Percentiles rank a stretch among this genome's conserved stretches.
Conservation (phyloP, 37 sponge, comb jelly and placozoan genomes). For the Spongilla lacustris region DNA sequence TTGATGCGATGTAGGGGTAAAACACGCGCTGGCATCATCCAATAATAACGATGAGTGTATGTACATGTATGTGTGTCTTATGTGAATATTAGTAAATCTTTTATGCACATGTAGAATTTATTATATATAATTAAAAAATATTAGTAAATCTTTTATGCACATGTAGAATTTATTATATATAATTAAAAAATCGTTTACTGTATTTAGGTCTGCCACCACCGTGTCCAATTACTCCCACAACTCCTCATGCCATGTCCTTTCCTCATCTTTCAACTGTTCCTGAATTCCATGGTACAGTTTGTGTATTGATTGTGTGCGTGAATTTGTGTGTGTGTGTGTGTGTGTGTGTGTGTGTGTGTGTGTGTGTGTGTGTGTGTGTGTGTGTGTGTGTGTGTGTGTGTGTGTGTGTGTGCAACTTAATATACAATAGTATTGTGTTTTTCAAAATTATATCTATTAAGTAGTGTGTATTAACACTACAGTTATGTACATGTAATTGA, state of each 20-base stretch:
- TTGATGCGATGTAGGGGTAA: no score
- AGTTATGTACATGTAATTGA: no score
- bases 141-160: background rate
- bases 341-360: slow-evolving; percentile 57
- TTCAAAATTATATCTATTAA: no score
- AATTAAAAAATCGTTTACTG: no score
- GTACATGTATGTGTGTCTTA: background rate
- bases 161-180: background rate
- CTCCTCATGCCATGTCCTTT: background rate
- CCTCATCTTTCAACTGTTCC: background rate
- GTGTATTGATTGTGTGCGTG: background rate
- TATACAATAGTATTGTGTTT: no score
- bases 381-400: slow-evolving; percentile 40
- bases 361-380: slow-evolving; percentile 56
- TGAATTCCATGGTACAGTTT: background rate
- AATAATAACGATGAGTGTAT: no score
- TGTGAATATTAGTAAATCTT: background rate
- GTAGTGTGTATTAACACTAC: no score
- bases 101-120: background rate
- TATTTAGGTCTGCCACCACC: background rate
- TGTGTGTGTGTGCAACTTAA: no score
- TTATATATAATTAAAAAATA: background rate
- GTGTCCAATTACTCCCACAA: background rate
- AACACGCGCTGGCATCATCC: no score
- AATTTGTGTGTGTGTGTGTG: slow-evolving; percentile 6